A percentile compares a stretch with the other conserved stretches of the same genome.
Conservation (phyloP, 2,113 vertebrate genomes). For the Odobenus rosmarus region DNA sequence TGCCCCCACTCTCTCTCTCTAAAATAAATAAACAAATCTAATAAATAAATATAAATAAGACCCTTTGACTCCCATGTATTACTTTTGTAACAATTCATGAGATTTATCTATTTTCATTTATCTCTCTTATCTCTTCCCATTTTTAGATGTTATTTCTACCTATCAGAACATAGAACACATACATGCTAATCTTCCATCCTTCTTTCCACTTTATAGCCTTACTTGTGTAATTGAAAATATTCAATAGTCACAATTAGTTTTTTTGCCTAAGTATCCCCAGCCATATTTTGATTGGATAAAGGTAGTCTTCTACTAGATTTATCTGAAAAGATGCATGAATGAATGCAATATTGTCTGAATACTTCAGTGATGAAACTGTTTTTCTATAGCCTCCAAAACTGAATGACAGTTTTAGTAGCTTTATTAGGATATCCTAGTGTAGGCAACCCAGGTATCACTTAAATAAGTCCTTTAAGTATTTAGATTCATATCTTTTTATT, state of each 20-base stretch:
- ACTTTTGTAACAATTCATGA: not conserved
- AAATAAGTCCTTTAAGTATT: not conserved
- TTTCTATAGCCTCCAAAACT: not conserved
- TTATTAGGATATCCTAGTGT: not conserved
- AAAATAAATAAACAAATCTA: not conserved
- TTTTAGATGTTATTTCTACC: conserved; percentile 5
- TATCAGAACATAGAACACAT: not conserved
- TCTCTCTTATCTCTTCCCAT: not conserved
- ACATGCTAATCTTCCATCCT: not conserved
- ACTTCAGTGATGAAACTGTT: not conserved
- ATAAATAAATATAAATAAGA: not conserved
- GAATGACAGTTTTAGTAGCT: not conserved
- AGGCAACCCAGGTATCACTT: not conserved
- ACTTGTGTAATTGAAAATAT: not conserved
- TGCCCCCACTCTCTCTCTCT: not conserved
- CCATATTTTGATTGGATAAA: conserved; percentile 3
- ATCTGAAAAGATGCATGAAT: not conserved
- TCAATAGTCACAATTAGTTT: not conserved
- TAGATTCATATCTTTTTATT: not conserved
- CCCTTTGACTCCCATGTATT: not conserved
- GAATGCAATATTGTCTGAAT: not conserved
- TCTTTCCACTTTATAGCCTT: not conserved
- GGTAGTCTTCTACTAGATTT: not conserved
- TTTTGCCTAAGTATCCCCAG: not conserved
- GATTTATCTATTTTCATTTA: not conserved